Base-by-base conservation (phyloP, 2,797 vertebrate genomes). In the Nannoperca obscura region DNA sequence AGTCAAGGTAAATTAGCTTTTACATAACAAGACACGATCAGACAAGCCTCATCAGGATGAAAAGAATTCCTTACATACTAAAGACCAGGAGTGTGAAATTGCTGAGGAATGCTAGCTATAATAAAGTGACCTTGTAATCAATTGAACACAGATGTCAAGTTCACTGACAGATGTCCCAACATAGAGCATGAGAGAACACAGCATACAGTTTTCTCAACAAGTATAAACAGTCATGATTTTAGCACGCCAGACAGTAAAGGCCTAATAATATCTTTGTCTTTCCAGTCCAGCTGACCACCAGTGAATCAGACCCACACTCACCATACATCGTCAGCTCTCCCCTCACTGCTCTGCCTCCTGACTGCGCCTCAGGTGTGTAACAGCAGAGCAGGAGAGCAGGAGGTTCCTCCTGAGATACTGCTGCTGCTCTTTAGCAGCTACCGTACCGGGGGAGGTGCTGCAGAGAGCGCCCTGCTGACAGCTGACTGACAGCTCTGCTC, bases 241-340 rank as follows among this genome's bases (percentile, higher is more conserved):
- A 17, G 58, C 47, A 0, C 14, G 1, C 2, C 9, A 70, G 53
- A 50, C 6, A 52, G 46, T 19, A 15, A 11, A 34, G 11, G n/a
- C 71, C 67, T 47, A 78, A 49, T 75, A 79, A 84, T 53, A 76
- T 73, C 73, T n/a, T n/a, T 11, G 15, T 42, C 55, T 54, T 69
- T 71, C 38, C 7, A 42, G 24, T 46, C 54, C 42, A 69, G 70
- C 59, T 74, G 84, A 77, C 32, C 63, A 42, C 14, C 60, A 24
- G 19, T 10, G 71, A 91, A 78, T 84, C 47, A 76, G 70, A 75
- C 50, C 50, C 19, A 49, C 60, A 87, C 88, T 87, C 78, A 93
- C 93, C 91, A 10, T 46, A 32, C 12, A 47, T 22, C 32, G 72
- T 57, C 47, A 30, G 5, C 61, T 27, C 65, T 38, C 44, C 42